Evolutionary conservation across 2,797 vertebrate species (phyloP), one percentile per base, ranked within the genome.

Genomic region (Neopelma chrysocephalum): DNA sequence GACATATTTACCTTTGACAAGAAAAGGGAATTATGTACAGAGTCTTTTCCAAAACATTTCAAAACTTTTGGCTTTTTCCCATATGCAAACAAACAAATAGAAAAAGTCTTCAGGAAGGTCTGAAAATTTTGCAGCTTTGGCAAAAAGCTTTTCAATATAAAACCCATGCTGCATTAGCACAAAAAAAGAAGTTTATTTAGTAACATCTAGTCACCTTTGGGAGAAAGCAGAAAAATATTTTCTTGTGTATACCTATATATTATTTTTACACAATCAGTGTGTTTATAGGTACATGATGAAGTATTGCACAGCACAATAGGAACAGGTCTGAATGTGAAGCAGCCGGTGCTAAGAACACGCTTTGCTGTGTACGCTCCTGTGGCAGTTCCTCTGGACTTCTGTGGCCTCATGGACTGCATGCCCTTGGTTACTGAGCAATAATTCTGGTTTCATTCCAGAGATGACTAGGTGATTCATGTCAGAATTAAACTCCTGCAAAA

Each of bases 301-400:
- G 7, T 48, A 56, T 48, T 22, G 32, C 17, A 23, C 6, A 82
- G 11, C 18, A 18, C 3, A 69, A 9, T 9, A 66, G n/a, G 36
- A 93, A n/a, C 10, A 31, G 16, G 17, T 38, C 42, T 61, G 27
- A 42, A 31, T 45, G 18, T 13, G 34, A 80, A 79, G 40, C 16
- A 50, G 6, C 11, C 72, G 50, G 2, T 70, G 5, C 32, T 80
- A 42, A 58, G 34, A 50, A 21, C 12, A 48, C 9, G 42, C 0
- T 57, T 78, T 66, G 10, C 48, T 47, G 9, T 1, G 0, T 23
- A 40, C 11, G 9, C 4, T 50, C 68, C 25, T 1, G 0, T n/a
- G 19, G 8, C 3, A 0, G 15, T 64, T 71, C 14, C 29, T 83
- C 32, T 51, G 19, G 25, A 17, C 3, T 65, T 61, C 1, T 31